A percentile compares a stretch with the other conserved stretches of the same genome.
phyloP scores from a whole-genome alignment of 1,140 invertebrate species.

The Microvelia longipes region DNA sequence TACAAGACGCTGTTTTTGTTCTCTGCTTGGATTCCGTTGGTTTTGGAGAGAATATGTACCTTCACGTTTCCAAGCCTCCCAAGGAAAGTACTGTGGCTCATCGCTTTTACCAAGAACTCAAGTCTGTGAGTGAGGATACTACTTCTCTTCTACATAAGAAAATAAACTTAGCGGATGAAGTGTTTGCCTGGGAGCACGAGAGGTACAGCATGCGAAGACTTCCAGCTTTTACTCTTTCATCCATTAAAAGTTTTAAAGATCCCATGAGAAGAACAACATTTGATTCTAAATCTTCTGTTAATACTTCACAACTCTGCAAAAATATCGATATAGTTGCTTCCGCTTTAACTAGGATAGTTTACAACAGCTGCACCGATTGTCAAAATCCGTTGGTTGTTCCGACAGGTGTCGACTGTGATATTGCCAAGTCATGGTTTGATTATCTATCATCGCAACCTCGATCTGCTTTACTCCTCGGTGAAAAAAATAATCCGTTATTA shows the following conservation, averaged over 20 bases:
- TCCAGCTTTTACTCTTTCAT: conserved; percentile 81
- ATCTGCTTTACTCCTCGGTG: conserved; percentile 51
- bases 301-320: conserved; percentile 42
- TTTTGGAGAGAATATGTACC: conserved; percentile 47
- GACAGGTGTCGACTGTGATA: conserved; percentile 53
- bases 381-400: conserved; percentile 50
- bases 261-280: conserved; percentile 42
- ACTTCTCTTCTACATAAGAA: conserved; percentile 85
- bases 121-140: conserved; percentile 36
- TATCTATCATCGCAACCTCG: conserved; percentile 54
- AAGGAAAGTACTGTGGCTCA: conserved; percentile 56
- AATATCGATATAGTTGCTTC: conserved; percentile 69
- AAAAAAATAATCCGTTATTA: conserved; percentile 48
- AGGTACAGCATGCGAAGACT: conserved; percentile 81
- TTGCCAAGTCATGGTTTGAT: conserved; percentile 55
- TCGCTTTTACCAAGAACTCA: conserved; percentile 52
- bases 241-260: conserved; percentile 47
- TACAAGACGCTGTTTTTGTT: conserved; percentile 74
- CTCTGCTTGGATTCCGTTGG: conserved; percentile 81
- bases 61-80: conserved; percentile 94
- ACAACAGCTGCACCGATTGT: conserved; percentile 47
- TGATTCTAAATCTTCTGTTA: conserved; percentile 39
- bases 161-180: conserved; percentile 89
- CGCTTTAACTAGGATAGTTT: conserved; percentile 67
- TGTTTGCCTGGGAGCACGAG: conserved; percentile 93